Percentiles rank a stretch among this genome's conserved stretches.
Evolutionary conservation across 2,888 invertebrate species (phyloP).

Genomic region (Palloptera scutellata): DNA sequence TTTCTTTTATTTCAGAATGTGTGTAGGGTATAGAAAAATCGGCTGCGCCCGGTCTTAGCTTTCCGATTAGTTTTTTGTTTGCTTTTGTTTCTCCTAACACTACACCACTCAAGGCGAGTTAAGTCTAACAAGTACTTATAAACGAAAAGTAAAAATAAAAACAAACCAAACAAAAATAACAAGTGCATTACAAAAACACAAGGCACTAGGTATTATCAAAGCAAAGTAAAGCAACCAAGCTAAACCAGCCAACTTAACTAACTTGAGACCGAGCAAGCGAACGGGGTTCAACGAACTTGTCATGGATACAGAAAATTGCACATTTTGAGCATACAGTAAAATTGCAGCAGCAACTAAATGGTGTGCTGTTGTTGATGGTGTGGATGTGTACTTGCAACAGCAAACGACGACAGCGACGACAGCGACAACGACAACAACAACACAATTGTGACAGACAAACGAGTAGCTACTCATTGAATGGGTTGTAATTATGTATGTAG

Average conservation of each 20-base stretch:
- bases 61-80: background rate
- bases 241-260: constrained; percentile 1
- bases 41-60: no score
- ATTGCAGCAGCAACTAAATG: background rate
- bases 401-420: no score
- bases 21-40: no score
- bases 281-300: constrained; percentile 43
- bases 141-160: background rate
- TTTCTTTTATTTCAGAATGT: no score
- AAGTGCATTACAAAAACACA: constrained; percentile 13
- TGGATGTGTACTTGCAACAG: no score
- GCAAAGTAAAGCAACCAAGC: background rate
- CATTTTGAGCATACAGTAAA: constrained; percentile 17
- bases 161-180: constrained; percentile 6
- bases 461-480: background rate
- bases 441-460: no score
- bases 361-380: no score
- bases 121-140: background rate
- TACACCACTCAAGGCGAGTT: constrained; percentile 15
- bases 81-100: background rate
- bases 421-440: no score
- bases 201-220: constrained; percentile 9
- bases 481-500: background rate
- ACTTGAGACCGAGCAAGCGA: background rate
- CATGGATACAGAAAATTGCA: constrained; percentile 41